Conservation (phyloP, 2,113 vertebrate species). For the Calyptommatus sinebrachiatus region DNA sequence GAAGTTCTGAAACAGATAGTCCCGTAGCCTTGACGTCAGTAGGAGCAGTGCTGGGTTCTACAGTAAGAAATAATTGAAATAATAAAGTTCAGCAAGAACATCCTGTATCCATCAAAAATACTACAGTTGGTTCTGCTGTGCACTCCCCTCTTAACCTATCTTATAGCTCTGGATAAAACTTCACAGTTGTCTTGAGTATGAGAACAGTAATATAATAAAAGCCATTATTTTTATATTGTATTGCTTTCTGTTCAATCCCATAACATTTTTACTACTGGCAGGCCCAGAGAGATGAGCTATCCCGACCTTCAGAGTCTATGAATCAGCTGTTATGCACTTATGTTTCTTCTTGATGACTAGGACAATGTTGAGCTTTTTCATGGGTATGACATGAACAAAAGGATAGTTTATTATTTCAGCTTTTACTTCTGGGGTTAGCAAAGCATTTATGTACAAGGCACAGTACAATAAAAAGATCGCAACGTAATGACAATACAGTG, state of each 20-base stretch:
- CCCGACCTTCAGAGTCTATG: slow-evolving; percentile 7
- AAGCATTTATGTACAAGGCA: background rate
- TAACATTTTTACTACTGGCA: slow-evolving; percentile 34
- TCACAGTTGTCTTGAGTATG: slow-evolving; percentile 35
- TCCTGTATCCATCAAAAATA: slow-evolving; percentile 47
- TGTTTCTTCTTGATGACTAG: background rate
- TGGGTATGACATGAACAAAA: background rate
- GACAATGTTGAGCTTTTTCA: background rate
- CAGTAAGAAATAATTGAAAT: slow-evolving; percentile 60
- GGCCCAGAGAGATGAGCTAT: slow-evolving; percentile 19
- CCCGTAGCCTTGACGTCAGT: slow-evolving; percentile 84
- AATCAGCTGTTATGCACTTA: background rate
- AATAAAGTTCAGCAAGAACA: slow-evolving; percentile 50
- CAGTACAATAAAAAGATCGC: background rate
- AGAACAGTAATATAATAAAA: slow-evolving; percentile 55
- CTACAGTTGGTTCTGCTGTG: slow-evolving; percentile 21
- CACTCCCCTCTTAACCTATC: slow-evolving; percentile 38
- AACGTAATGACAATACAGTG: background rate
- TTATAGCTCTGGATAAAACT: slow-evolving; percentile 37
- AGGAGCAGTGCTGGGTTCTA: slow-evolving; percentile 91
- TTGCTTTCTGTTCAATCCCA: slow-evolving; percentile 39
- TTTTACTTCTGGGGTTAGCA: background rate
- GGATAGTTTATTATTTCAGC: background rate
- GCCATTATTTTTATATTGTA: slow-evolving; percentile 31
- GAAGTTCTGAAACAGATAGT: slow-evolving; percentile 89